Conservation (phyloP, 2,888 invertebrate genomes). For the Pantelozetes paolii region DNA sequence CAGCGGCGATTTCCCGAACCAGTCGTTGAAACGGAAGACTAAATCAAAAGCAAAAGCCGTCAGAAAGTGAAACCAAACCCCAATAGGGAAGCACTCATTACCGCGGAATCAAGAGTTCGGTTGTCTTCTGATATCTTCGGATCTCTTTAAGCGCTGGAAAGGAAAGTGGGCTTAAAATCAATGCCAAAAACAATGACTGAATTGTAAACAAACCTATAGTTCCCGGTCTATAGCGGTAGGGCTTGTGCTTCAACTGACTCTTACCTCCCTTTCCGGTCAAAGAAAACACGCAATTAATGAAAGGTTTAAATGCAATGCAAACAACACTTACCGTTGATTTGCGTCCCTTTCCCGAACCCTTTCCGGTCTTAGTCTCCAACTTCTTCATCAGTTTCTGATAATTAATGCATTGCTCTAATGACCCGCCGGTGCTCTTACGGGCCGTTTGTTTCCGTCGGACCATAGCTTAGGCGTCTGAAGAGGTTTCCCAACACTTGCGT, state of each 20-base stretch:
- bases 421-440: conserved; percentile 16
- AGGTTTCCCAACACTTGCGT: too few species aligned
- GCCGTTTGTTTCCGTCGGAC: conserved; percentile 24
- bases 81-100: too few species aligned
- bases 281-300: background rate
- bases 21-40: conserved; percentile 83
- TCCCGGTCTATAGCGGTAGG: conserved; percentile 29
- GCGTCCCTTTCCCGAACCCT: conserved; percentile 27
- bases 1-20: conserved; percentile 94
- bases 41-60: too few species aligned
- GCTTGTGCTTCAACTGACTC: conserved; percentile 15
- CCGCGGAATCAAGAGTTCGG: conserved; percentile 90
- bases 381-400: conserved; percentile 18
- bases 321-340: conserved; percentile 19
- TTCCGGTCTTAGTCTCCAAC: conserved; percentile 31
- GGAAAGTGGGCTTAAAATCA: too few species aligned
- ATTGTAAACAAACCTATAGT: conserved; percentile 24
- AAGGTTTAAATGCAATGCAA: background rate
- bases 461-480: background rate
- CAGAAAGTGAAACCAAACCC: too few species aligned
- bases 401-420: background rate
- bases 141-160: conserved; percentile 80
- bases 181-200: too few species aligned
- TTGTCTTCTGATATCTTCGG: conserved; percentile 92
- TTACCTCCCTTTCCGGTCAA: conserved; percentile 1